Base-by-base conservation (phyloP, 2,888 invertebrate species). In the Mythimna impura region DNA sequence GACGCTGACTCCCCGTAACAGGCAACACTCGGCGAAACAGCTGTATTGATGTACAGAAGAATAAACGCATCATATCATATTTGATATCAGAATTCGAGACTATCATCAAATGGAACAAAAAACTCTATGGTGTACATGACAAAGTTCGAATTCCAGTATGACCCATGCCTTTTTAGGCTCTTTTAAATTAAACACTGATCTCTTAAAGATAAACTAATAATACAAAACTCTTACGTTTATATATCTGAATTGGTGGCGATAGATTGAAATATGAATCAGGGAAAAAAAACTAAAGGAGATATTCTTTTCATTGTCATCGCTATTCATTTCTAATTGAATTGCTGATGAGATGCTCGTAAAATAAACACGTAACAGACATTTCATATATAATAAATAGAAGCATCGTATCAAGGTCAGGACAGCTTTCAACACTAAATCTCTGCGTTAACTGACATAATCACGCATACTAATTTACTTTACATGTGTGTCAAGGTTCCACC, bases 1-100 rank as follows among this genome's bases (percentile, higher is more conserved):
- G 98, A 98, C 66, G 98, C 97, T 12, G 98, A 98, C 93, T 98
- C 98, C 87, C 97, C 97, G 96, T 98, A 98, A 93, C 97, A 98
- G 65, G 96, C 95, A 82, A 97, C 97, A 80, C 98, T 97, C 67
- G 98, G 98, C 22, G 98, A 98, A 84, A 98, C 97, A 76, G 98
- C 98, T 98, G 92, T 78, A 80, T 54, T n/a, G 12, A 36, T 36
- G 50, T 55, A 22, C 12, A 3, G 43, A 52, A 55, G 0, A 17
- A 25, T 34, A 75, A 30, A 17, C 8, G 17, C 0, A 0, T 12
- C 1, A 25, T 30, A 30, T 61, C 36, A n/a, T 50, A 20, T 9
- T 50, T 50, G n/a, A 50, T 17, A 17, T 47, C 47, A 17, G 17
- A 14, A 20, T 50, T 50, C 20, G 20, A 50, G 47, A 20, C 20